Conservation (phyloP, 2,888 invertebrate genomes). For the Dermolepida albohirtum region DNA sequence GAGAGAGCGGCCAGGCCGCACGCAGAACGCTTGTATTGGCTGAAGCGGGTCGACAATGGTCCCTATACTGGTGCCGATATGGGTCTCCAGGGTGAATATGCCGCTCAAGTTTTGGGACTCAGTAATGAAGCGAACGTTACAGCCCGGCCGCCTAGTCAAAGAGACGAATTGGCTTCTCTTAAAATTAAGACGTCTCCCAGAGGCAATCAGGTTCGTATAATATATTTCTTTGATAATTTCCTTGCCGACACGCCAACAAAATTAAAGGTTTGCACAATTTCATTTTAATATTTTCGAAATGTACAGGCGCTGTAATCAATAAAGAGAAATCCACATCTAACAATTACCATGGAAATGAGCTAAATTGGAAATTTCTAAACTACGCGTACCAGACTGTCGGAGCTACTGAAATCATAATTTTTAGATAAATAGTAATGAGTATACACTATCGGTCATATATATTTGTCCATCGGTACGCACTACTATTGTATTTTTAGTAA, state of each 20-base stretch:
- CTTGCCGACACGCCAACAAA: too few species aligned
- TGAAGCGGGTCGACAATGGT: conserved; percentile 91
- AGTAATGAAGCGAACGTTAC: conserved; percentile 46
- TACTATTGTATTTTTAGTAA: too few species aligned
- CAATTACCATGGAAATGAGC: too few species aligned
- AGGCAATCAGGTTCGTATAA: conserved; percentile 55
- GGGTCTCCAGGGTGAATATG: conserved; percentile 88
- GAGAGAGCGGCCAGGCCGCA: conserved; percentile 86
- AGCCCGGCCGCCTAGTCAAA: conserved; percentile 55
- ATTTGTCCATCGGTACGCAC: too few species aligned
- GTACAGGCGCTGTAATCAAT: too few species aligned
- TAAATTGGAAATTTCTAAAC: too few species aligned
- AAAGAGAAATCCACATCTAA: too few species aligned
- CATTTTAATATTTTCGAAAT: too few species aligned
- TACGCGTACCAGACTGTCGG: too few species aligned
- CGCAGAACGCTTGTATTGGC: conserved; percentile 89
- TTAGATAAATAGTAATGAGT: too few species aligned
- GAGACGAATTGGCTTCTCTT: conserved; percentile 54
- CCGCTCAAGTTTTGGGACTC: conserved; percentile 86
- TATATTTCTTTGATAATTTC: not conserved
- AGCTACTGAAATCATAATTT: not conserved
- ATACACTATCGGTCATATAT: too few species aligned
- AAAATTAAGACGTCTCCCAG: conserved; percentile 57
- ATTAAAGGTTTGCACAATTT: too few species aligned
- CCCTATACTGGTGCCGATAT: conserved; percentile 91